Percentiles rank a stretch among this genome's conserved stretches.
phyloP scores from a whole-genome alignment of 2,888 invertebrate species.

The Oscheius myriophilus region DNA sequence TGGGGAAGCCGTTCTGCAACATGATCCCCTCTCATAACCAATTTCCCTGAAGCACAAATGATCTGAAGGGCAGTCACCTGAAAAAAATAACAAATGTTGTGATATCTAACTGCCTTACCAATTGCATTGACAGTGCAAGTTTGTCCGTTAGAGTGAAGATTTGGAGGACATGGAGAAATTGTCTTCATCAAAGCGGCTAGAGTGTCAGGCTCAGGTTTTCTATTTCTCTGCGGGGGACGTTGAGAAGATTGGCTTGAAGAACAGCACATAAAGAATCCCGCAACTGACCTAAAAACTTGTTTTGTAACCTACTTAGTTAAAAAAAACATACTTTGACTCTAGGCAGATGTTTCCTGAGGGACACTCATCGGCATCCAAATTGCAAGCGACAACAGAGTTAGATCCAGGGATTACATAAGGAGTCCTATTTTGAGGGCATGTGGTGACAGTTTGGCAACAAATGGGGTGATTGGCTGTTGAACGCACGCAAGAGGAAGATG shows the following conservation, averaged over 20 bases:
- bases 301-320: background rate
- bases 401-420: constrained; percentile 69
- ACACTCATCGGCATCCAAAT: constrained; percentile 65
- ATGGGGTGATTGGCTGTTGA: constrained; percentile 63
- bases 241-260: constrained; percentile 39
- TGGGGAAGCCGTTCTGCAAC: constrained; percentile 49
- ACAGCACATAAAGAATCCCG: constrained; percentile 70
- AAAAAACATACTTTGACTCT: constrained; percentile 55
- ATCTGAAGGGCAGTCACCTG: constrained; percentile 49
- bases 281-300: constrained; percentile 57
- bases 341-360: constrained; percentile 64
- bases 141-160: constrained; percentile 58
- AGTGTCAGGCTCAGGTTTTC: constrained; percentile 39
- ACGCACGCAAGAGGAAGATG: constrained; percentile 63
- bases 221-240: constrained; percentile 30
- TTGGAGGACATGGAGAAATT: constrained; percentile 63
- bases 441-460: constrained; percentile 62
- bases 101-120: constrained; percentile 11
- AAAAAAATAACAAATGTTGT: background rate
- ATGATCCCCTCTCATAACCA: constrained; percentile 50
- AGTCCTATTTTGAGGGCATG: constrained; percentile 61
- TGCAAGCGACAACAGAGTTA: constrained; percentile 67
- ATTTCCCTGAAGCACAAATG: constrained; percentile 50
- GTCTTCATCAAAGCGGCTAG: constrained; percentile 49
- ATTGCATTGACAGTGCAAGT: constrained; percentile 62